Conservation (phyloP, 1,140 invertebrate genomes). For the Drosophila sp. region DNA sequence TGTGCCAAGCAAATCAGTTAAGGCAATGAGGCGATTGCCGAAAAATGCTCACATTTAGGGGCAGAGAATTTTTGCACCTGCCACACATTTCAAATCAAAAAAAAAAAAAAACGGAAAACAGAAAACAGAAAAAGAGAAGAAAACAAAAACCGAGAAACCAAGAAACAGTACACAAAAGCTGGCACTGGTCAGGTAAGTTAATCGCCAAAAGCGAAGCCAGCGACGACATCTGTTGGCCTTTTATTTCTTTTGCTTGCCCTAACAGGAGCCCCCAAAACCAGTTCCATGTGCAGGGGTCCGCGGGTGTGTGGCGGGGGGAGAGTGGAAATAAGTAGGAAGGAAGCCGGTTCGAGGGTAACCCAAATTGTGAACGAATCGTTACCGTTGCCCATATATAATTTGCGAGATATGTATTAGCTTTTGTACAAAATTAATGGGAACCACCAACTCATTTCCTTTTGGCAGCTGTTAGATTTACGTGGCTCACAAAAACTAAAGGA, state of each 20-base stretch:
- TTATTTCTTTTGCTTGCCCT: constrained; percentile 18
- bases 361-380: constrained; percentile 59
- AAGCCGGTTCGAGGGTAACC: constrained; percentile 64
- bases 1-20: constrained; percentile 75
- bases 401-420: constrained; percentile 64
- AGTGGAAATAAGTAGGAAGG: neutral
- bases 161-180: constrained; percentile 24
- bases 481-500: constrained; percentile 33
- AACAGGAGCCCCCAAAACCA: constrained; percentile 39
- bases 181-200: constrained; percentile 61
- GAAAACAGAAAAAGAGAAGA: constrained; percentile 3
- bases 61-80: constrained; percentile 63
- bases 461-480: constrained; percentile 73
- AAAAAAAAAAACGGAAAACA: constrained; percentile 49
- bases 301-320: neutral
- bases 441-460: constrained; percentile 34
- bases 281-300: constrained; percentile 7
- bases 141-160: neutral
- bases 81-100: constrained; percentile 70
- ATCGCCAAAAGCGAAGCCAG: constrained; percentile 42
- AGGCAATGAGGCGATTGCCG: constrained; percentile 30
- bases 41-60: constrained; percentile 40
- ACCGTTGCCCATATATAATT: constrained; percentile 77
- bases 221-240: constrained; percentile 61
- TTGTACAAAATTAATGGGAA: constrained; percentile 66